These are phyloP conservation scores for Drosophila ercepeae DNA, from an alignment of 1,140 invertebrate genomes.

Conservation along the genomic window DNA sequence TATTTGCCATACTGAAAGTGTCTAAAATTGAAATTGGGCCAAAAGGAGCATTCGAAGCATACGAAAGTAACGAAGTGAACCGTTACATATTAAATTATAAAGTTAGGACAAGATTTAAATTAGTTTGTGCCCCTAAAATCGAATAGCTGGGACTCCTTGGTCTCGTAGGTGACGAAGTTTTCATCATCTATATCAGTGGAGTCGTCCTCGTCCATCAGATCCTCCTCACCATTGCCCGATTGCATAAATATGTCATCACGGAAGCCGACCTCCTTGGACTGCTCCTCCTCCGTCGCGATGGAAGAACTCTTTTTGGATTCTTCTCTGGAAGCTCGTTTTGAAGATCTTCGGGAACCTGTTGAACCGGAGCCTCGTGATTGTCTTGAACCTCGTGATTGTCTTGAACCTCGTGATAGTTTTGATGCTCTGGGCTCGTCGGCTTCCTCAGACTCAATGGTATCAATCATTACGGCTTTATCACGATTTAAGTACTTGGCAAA, in stretches of 20 bases:
- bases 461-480: not conserved
- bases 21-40: not conserved
- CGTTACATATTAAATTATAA: constrained; percentile 8
- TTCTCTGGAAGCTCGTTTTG: not conserved
- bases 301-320: not conserved
- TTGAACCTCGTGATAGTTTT: not conserved
- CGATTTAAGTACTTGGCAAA: not conserved
- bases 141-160: constrained; percentile 8
- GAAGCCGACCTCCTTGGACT: not conserved
- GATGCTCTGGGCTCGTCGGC: not conserved
- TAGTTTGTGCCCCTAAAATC: not conserved
- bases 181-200: not conserved
- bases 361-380: not conserved
- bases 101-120: not conserved
- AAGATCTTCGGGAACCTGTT: not conserved
- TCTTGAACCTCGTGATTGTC: not conserved
- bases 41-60: not conserved
- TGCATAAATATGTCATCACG: not conserved
- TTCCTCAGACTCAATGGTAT: not conserved
- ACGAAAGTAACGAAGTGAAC: constrained; percentile 16
- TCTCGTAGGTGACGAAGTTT: not conserved
- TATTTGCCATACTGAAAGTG: not conserved
- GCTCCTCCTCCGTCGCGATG: not conserved
- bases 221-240: not conserved
- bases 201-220: not conserved